These are phyloP conservation scores for Loxodonta africana DNA, from an alignment of 2,113 vertebrate species.

Conservation along the genomic window DNA sequence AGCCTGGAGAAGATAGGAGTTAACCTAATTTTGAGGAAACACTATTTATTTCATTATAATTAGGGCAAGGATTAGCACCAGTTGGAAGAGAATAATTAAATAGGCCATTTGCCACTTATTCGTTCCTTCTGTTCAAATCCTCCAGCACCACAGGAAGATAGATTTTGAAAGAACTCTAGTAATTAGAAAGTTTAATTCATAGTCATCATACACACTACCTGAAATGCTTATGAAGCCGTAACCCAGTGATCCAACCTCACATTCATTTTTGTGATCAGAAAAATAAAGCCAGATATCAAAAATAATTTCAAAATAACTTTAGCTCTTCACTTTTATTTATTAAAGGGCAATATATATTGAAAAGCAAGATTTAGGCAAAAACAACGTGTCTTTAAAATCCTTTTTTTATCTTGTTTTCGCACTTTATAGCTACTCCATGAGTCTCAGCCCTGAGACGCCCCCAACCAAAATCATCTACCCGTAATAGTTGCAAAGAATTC, in stretches of 20 bases:
- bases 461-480: neutral
- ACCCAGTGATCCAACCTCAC: neutral
- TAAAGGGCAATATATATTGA: too few relatives aligned
- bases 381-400: neutral
- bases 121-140: neutral
- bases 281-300: too few relatives aligned
- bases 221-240: neutral
- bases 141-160: neutral
- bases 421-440: neutral
- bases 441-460: neutral
- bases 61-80: neutral
- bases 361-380: too few relatives aligned
- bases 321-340: too few relatives aligned
- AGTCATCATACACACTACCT: neutral
- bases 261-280: neutral
- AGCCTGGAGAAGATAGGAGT: too few relatives aligned
- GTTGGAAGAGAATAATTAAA: neutral
- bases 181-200: neutral
- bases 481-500: neutral
- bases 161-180: neutral
- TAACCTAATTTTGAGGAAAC: too few relatives aligned
- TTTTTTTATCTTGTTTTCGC: neutral
- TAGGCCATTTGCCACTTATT: neutral
- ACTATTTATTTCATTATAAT: neutral
- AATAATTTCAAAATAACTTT: too few relatives aligned